Evolutionary conservation across 2,888 invertebrate species (phyloP).

Genomic region (Muscina levida): DNA sequence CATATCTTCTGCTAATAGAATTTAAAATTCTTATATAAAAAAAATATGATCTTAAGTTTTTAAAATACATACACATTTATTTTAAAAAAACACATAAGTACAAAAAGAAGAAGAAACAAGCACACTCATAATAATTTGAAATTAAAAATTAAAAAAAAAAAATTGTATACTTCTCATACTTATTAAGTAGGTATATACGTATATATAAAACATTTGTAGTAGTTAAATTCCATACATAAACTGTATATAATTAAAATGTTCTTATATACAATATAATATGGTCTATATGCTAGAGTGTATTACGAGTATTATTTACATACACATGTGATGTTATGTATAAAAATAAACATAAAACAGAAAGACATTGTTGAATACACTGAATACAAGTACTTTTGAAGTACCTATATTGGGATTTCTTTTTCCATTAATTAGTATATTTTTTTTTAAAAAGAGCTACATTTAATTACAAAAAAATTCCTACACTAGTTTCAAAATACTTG

Average conservation of each 20-base stretch:
- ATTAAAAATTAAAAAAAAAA: no score
- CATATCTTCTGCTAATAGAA: conserved; percentile 12
- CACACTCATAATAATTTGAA: neutral
- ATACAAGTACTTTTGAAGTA: conserved; percentile 27
- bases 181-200: neutral
- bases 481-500: conserved; percentile 24
- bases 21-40: conserved; percentile 14
- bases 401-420: neutral
- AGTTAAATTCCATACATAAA: conserved; percentile 8
- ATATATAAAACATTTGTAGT: conserved; percentile 25
- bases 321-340: conserved; percentile 12
- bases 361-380: conserved; percentile 5
- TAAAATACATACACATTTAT: conserved; percentile 7
- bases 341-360: neutral
- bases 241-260: conserved; percentile 8
- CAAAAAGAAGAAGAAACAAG: neutral
- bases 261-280: neutral
- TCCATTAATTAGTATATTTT: neutral
- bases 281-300: neutral
- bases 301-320: conserved; percentile 40
- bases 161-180: neutral
- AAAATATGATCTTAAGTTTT: neutral
- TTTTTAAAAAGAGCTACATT: conserved; percentile 16
- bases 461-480: conserved; percentile 24
- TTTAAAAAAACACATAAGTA: neutral